These are phyloP conservation scores for Parus major DNA, from an alignment of 2,113 vertebrate species.

Conservation along the genomic window DNA sequence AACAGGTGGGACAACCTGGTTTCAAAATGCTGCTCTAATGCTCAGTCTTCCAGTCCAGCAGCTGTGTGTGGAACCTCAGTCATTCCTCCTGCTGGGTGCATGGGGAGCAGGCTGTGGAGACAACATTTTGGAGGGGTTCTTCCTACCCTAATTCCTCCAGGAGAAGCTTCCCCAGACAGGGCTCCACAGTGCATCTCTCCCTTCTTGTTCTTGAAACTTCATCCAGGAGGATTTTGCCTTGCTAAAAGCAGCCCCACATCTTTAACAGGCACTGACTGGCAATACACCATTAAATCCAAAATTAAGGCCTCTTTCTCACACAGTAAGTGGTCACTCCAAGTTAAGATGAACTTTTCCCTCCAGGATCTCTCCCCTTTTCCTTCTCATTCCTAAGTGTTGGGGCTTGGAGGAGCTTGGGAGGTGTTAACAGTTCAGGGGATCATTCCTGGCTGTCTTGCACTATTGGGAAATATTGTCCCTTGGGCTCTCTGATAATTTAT, in stretches of 20 bases:
- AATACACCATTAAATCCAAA: not conserved
- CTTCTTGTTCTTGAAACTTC: not conserved
- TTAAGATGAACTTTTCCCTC: not conserved
- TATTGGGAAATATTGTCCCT: not conserved
- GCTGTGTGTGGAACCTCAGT: not conserved
- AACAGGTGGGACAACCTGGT: not conserved
- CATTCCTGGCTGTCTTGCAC: not conserved
- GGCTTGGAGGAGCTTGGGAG: not conserved
- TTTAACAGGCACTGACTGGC: not conserved
- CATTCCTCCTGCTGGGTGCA: accelerated
- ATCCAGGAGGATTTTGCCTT: not conserved
- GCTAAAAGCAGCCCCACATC: not conserved
- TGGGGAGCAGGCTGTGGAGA: not conserved
- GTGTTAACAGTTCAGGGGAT: not conserved
- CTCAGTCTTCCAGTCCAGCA: not conserved
- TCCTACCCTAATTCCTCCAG: not conserved
- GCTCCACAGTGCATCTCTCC: not conserved
- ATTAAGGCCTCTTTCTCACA: not conserved
- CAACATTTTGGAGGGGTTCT: not conserved
- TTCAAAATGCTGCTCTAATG: not conserved
- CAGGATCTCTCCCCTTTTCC: not conserved
- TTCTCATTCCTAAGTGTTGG: not conserved
- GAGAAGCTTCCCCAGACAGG: not conserved
- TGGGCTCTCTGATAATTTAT: not conserved
- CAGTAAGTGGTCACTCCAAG: not conserved